Base-by-base conservation (phyloP, 2,113 vertebrate genomes). In the human (Homo sapiens) region DNA sequence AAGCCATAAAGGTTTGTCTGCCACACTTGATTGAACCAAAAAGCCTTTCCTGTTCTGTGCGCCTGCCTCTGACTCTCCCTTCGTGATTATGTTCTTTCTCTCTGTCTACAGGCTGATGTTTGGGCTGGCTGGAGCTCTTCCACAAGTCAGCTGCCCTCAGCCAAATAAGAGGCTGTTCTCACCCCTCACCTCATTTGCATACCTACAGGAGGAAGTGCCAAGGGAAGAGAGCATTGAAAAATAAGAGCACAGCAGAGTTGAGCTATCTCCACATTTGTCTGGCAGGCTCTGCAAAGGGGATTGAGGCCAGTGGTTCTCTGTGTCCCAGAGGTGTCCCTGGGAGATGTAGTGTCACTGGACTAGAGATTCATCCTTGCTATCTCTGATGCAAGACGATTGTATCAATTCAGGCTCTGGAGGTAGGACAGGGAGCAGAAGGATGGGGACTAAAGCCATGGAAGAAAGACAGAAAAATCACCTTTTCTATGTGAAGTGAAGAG, bases 201-300 rank as follows among this genome's bases (percentile, higher is more conserved):
- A 97, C 97, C 98, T 86, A 20, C 73, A 32, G 89, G 94, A 98
- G 97, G 98, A 98, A 98, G 96, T 97, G 96, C 98, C 90, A 13
- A 57, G 95, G 96, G 95, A 96, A 81, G 81, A 25, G 96, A 90
- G 72, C 76, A 8, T 0, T 72, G 90, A 89, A 72, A 98, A 94
- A 98, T 94, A 94, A 98, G 97, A 96, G 12, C 59, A 84, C 59
- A 87, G 1, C 45, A 14, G 45, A 13, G 86, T 30, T 48, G 50
- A 72, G 91, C 43, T 80, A 8, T 64, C 79, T 40, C 85, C 90
- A 18, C 0, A 0, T 59, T 68, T 52, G 72, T 43, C 64, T 70
- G 32, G 32, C 32, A 18, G 38, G 20, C 85, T 81, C 78, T 57
- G 68, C 52, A 9, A 4, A 38, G n/a, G 40, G 12, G 23, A 6